Evolutionary conservation across 2,797 vertebrate genomes (phyloP).

Genomic region (Kryptopterus vitreolus): DNA sequence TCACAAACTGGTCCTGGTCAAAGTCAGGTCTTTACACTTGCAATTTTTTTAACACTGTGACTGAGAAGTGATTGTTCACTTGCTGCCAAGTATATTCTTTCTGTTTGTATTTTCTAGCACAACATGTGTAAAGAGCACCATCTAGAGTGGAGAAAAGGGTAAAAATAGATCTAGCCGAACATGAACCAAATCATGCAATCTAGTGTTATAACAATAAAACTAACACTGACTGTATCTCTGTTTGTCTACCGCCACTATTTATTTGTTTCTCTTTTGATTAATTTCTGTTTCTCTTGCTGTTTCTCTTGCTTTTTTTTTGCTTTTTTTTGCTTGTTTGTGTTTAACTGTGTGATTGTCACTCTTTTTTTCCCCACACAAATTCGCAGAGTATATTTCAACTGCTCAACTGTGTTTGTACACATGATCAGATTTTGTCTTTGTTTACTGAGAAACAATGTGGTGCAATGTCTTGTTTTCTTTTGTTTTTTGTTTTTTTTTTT

Average conservation of each 20-base stretch:
- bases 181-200: neutral
- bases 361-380: neutral
- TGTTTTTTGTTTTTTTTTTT: no score
- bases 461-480: no score
- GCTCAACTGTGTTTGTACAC: neutral
- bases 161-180: neutral
- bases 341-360: no score
- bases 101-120: neutral
- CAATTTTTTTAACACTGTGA: no score
- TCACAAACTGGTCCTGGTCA: no score
- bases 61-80: neutral
- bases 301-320: neutral
- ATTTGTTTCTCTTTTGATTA: neutral
- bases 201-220: neutral
- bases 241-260: neutral
- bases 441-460: neutral
- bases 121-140: constrained; percentile 10
- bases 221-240: neutral
- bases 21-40: no score
- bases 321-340: no score
- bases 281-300: neutral
- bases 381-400: neutral
- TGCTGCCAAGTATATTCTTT: no score
- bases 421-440: neutral
- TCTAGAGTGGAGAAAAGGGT: constrained; percentile 11